Conservation (phyloP, 2,888 invertebrate species). For the Trichopria drosophilae region DNA sequence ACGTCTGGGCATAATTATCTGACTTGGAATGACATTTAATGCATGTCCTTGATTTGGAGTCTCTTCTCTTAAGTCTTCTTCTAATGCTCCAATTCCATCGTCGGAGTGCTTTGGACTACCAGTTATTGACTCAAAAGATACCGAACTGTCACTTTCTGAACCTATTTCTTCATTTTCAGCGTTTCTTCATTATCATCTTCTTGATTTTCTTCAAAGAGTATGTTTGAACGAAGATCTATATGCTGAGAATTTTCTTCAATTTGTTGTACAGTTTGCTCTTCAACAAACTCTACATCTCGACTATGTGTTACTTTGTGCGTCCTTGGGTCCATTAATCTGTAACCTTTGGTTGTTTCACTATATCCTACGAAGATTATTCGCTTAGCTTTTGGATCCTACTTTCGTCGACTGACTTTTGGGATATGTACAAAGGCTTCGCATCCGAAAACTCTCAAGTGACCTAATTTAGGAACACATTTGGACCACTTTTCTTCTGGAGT, state of each 20-base stretch:
- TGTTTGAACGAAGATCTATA: too few species aligned
- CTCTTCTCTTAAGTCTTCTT: too few species aligned
- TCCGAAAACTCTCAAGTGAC: slow-evolving; percentile 49
- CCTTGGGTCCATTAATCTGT: slow-evolving; percentile 6
- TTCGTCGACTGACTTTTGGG: slow-evolving; percentile 43
- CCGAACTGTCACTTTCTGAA: too few species aligned
- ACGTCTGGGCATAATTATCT: too few species aligned
- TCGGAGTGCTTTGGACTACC: too few species aligned
- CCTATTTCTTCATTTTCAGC: too few species aligned
- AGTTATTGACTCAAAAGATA: too few species aligned
- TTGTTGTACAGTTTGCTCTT: neutral
- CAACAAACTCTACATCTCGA: slow-evolving; percentile 13
- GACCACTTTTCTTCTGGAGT: slow-evolving; percentile 50
- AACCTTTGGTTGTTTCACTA: slow-evolving; percentile 7
- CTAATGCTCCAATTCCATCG: too few species aligned
- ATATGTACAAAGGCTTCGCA: slow-evolving; percentile 43
- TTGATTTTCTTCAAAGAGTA: too few species aligned
- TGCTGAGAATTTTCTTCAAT: neutral
- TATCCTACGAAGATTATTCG: slow-evolving; percentile 10
- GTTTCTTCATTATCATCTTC: too few species aligned
- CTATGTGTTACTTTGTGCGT: neutral
- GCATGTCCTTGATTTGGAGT: too few species aligned
- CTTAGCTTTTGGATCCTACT: slow-evolving; percentile 17
- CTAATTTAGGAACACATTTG: slow-evolving; percentile 42
- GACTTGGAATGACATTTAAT: too few species aligned